phyloP scores from a whole-genome alignment of 2,888 invertebrate genomes.

The Pandemis corylana region DNA sequence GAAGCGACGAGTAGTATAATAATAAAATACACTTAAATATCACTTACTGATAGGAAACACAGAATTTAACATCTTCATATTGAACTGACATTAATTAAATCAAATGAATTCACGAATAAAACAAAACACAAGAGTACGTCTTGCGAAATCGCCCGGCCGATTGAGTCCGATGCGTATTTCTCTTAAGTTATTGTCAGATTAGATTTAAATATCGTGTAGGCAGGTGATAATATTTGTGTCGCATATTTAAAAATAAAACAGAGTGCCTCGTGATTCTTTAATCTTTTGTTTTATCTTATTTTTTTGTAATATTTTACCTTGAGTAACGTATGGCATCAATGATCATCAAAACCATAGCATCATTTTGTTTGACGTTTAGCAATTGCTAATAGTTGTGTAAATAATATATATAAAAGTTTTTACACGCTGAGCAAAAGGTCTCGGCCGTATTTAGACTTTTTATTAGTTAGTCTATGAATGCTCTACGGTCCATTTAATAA shows the following conservation, averaged over 20 bases:
- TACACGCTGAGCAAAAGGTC: too few relatives aligned
- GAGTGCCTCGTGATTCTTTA: constrained; percentile 26
- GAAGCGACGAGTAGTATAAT: not conserved
- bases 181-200: constrained; percentile 34
- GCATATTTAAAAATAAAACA: constrained; percentile 36
- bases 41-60: constrained; percentile 48
- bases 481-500: too few relatives aligned
- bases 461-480: too few relatives aligned
- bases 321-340: not conserved
- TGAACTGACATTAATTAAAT: constrained; percentile 44
- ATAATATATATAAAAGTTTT: too few relatives aligned
- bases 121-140: constrained; percentile 21
- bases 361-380: too few relatives aligned
- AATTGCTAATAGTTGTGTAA: too few relatives aligned
- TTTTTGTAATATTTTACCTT: constrained; percentile 1
- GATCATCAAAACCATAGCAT: too few relatives aligned
- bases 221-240: constrained; percentile 37
- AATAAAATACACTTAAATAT: not conserved
- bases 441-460: too few relatives aligned
- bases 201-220: constrained; percentile 35
- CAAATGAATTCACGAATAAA: constrained; percentile 24
- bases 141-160: constrained; percentile 24
- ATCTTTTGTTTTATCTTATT: constrained; percentile 32
- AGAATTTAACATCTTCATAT: constrained; percentile 44
- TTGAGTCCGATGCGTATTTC: constrained; percentile 26